Conservation (phyloP, 2,797 vertebrate species). For the Cebuella pygmaea region DNA sequence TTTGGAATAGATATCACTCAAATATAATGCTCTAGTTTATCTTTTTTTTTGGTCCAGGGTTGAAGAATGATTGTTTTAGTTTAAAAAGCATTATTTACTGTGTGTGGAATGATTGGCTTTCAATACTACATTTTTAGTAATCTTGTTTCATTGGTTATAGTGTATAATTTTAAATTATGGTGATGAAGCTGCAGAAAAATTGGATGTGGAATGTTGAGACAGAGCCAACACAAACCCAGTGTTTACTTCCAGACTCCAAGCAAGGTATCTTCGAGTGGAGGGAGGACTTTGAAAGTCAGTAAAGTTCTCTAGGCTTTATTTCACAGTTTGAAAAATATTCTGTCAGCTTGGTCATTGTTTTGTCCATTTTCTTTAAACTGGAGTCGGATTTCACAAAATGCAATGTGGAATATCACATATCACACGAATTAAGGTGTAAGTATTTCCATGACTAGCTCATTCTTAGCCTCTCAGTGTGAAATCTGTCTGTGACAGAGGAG, state of each 20-base stretch:
- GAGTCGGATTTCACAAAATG: slow-evolving; percentile 45
- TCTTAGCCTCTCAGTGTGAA: neutral
- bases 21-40: neutral
- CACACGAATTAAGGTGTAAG: neutral
- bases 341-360: neutral
- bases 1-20: neutral
- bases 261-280: neutral
- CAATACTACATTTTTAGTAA: neutral
- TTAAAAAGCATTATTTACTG: neutral
- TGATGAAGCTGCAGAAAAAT: neutral
- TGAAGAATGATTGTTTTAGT: neutral
- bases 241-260: neutral
- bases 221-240: neutral
- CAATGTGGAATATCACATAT: neutral
- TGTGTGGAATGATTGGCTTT: neutral
- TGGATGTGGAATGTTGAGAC: neutral
- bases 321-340: neutral
- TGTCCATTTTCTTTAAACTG: neutral
- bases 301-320: neutral
- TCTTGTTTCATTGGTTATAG: neutral
- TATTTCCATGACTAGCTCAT: neutral
- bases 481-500: neutral
- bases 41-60: neutral
- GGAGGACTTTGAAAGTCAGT: neutral
- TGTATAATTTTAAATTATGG: neutral